A percentile compares a stretch with the other conserved stretches of the same genome.
phyloP scores from a whole-genome alignment of 2,797 vertebrate genomes.

The Characodon lateralis region DNA sequence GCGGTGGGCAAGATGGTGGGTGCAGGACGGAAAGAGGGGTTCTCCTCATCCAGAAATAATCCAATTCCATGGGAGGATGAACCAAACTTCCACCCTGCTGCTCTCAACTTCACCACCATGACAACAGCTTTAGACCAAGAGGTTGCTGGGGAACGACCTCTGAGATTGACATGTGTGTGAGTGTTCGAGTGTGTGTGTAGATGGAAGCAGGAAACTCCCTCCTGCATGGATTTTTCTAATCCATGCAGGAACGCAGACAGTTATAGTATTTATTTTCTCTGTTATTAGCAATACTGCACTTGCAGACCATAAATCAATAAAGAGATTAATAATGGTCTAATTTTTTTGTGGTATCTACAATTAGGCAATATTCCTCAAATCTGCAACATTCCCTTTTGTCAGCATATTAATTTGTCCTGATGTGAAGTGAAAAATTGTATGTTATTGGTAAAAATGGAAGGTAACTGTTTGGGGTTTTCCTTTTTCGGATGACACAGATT shows the following conservation, averaged over 20 bases:
- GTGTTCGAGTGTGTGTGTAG: slow-evolving; percentile 19
- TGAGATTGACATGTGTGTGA: slow-evolving; percentile 30
- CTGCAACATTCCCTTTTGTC: slow-evolving; percentile 3
- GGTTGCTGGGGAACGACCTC: slow-evolving; percentile 55
- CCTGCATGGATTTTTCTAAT: slow-evolving; percentile 22
- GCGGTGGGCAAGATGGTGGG: slow-evolving; percentile 6
- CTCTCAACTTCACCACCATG: slow-evolving; percentile 67
- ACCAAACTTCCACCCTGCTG: slow-evolving; percentile 67
- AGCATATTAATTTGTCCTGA: background rate
- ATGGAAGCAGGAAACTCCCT: slow-evolving; percentile 18
- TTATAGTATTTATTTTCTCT: background rate
- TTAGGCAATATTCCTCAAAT: slow-evolving; percentile 13
- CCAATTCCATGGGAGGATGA: slow-evolving; percentile 74
- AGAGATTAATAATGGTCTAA: background rate
- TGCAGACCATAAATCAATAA: background rate
- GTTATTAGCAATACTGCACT: background rate
- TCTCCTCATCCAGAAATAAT: slow-evolving; percentile 74
- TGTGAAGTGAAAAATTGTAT: background rate
- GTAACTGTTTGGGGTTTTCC: background rate
- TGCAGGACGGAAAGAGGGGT: slow-evolving; percentile 7
- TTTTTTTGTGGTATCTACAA: background rate
- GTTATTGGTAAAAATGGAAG: background rate
- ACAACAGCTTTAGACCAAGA: slow-evolving; percentile 66
- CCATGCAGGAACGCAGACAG: background rate
- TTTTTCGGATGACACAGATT: background rate